These are phyloP conservation scores for Hanleya hanleyi DNA, from an alignment of 2,888 invertebrate genomes.

Conservation along the genomic window DNA sequence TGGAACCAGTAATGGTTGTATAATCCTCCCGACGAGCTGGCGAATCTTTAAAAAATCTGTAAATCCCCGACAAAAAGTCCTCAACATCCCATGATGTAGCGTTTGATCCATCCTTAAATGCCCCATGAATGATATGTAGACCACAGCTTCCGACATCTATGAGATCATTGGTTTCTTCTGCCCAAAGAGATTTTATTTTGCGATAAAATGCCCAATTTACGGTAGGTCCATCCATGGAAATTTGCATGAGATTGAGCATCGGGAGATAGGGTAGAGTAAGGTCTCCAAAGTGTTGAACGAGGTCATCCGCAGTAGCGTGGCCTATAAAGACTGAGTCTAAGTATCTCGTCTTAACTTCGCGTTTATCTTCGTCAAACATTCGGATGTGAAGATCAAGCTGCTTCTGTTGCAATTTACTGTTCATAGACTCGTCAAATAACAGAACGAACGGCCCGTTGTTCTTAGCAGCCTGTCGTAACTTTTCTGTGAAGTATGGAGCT, in stretches of 20 bases:
- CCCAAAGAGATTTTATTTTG: neutral
- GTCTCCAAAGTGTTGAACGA: neutral
- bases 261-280: neutral
- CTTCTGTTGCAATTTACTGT: neutral
- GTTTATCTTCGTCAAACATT: neutral
- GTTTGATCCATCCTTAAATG: neutral
- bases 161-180: neutral
- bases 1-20: neutral
- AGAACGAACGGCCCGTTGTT: neutral
- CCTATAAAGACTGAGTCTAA: slow-evolving; percentile 11
- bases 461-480: neutral
- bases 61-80: neutral
- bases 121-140: neutral
- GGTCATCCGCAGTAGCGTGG: neutral
- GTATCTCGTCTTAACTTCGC: neutral
- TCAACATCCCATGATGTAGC: neutral
- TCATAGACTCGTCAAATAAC: slow-evolving; percentile 12
- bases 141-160: neutral
- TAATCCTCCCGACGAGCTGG: slow-evolving; percentile 1
- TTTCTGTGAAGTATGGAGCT: neutral
- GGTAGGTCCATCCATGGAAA: slow-evolving; percentile 13
- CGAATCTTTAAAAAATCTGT: neutral
- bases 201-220: slow-evolving; percentile 3
- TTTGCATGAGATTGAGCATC: slow-evolving; percentile 1
- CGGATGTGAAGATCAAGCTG: slow-evolving; percentile 5